A percentile compares a stretch with the other conserved stretches of the same genome.
Evolutionary conservation across 2,888 invertebrate genomes (phyloP).

Genomic region (Bellardia bayeri): DNA sequence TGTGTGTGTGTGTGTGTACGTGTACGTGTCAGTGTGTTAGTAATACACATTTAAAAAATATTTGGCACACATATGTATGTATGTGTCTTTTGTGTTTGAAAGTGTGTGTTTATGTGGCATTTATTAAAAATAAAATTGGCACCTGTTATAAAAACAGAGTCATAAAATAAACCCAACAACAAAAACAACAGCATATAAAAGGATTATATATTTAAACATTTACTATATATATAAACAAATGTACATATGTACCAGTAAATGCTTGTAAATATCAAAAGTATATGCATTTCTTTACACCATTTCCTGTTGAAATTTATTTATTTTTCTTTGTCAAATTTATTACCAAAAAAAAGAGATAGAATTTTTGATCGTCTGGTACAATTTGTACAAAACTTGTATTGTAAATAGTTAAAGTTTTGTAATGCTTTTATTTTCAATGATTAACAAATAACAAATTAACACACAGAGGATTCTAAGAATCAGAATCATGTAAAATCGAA

Average conservation of each 20-base stretch:
- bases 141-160: slow-evolving; percentile 46
- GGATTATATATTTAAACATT: slow-evolving; percentile 19
- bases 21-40: neutral
- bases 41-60: neutral
- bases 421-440: no score
- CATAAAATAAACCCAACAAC: slow-evolving; percentile 29
- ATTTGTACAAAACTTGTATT: no score
- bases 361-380: no score
- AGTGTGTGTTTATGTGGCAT: slow-evolving; percentile 26
- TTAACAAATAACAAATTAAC: no score
- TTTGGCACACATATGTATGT: slow-evolving; percentile 16
- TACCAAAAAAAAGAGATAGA: no score
- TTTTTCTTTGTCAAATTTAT: neutral
- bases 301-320: neutral
- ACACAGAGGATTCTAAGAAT: no score
- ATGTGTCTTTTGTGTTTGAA: slow-evolving; percentile 7
- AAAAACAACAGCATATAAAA: slow-evolving; percentile 20
- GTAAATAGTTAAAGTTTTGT: no score
- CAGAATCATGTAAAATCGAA: no score
- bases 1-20: neutral
- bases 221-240: neutral
- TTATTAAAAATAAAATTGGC: slow-evolving; percentile 45
- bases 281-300: slow-evolving; percentile 25
- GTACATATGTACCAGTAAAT: neutral
- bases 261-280: neutral